Percentiles rank a stretch among this genome's conserved stretches.
These are phyloP conservation scores for Plectropomus leopardus DNA, from an alignment of 2,113 vertebrate genomes.

Conservation along the genomic window DNA sequence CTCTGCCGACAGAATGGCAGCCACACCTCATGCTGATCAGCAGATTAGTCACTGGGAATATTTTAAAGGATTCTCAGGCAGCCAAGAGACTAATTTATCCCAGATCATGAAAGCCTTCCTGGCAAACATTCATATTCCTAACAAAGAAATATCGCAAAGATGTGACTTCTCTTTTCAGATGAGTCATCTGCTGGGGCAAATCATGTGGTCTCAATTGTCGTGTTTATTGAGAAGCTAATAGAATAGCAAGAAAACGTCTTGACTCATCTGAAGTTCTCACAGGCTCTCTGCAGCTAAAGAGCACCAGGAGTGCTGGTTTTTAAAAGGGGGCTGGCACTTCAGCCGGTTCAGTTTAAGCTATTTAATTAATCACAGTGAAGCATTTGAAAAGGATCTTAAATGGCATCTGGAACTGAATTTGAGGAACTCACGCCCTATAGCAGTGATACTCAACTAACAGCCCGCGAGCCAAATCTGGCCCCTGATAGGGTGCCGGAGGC, in stretches of 20 bases:
- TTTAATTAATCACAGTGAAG: slow-evolving; percentile 57
- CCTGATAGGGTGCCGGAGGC: too few relatives aligned
- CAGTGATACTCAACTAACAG: too few relatives aligned
- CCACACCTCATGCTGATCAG: slow-evolving; percentile 73
- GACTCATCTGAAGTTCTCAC: slow-evolving; percentile 10
- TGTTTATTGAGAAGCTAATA: slow-evolving; percentile 54
- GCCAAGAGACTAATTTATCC: slow-evolving; percentile 59
- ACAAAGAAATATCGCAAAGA: slow-evolving; percentile 47
- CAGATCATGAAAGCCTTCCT: slow-evolving; percentile 54
- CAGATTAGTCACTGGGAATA: slow-evolving; percentile 70
- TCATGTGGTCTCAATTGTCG: slow-evolving; percentile 57
- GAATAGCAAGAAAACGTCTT: slow-evolving; percentile 11
- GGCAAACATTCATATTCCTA: slow-evolving; percentile 27
- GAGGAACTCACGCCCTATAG: slow-evolving; percentile 29
- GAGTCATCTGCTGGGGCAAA: slow-evolving; percentile 31
- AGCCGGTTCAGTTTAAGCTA: slow-evolving; percentile 43
- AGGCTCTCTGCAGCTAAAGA: slow-evolving; percentile 33
- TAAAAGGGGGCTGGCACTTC: slow-evolving; percentile 24
- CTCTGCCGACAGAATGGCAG: slow-evolving; percentile 68
- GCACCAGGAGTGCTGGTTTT: slow-evolving; percentile 26
- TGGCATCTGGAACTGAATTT: slow-evolving; percentile 39
- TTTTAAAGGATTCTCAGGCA: slow-evolving; percentile 61
- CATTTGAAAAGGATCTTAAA: slow-evolving; percentile 66
- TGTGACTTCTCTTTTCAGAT: slow-evolving; percentile 45
- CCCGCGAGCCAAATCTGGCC: too few relatives aligned